Evolutionary conservation across 2,888 invertebrate species (phyloP).

Genomic region (Rhamphomyia laevipes): DNA sequence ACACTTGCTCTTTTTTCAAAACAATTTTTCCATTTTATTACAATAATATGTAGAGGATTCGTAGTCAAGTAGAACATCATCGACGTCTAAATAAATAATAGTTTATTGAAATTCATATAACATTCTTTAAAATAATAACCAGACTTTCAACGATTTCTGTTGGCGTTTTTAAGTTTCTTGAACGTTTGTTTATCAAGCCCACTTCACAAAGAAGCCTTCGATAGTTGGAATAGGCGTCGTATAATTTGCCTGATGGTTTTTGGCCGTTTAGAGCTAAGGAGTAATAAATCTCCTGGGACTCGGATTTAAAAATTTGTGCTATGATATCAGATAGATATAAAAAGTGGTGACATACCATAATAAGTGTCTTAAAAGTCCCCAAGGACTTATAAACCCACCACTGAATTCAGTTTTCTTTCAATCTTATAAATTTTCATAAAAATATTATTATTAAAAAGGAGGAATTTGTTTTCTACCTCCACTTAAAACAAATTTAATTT

Average conservation of each 20-base stretch:
- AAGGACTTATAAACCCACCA: too few species aligned
- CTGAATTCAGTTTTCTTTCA: too few species aligned
- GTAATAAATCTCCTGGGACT: background rate
- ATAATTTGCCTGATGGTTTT: background rate
- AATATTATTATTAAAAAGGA: too few species aligned
- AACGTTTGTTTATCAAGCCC: background rate
- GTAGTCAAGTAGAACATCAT: background rate
- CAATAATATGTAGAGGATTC: background rate
- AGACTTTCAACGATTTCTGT: background rate
- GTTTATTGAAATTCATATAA: background rate
- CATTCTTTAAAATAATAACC: background rate
- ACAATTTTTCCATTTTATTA: slow-evolving; percentile 5
- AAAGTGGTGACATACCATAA: too few species aligned
- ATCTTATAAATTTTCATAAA: too few species aligned
- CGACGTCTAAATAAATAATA: background rate
- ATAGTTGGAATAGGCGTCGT: slow-evolving; percentile 1
- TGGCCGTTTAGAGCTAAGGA: background rate
- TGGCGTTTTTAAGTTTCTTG: background rate
- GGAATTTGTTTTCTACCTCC: too few species aligned
- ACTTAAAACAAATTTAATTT: too few species aligned
- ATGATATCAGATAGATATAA: background rate
- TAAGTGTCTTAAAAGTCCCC: too few species aligned
- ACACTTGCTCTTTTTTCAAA: slow-evolving; percentile 1
- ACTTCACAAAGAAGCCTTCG: background rate
- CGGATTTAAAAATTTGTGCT: background rate